phyloP scores from a whole-genome alignment of 2,113 vertebrate species.

The Mesoclemmys tuberculata region DNA sequence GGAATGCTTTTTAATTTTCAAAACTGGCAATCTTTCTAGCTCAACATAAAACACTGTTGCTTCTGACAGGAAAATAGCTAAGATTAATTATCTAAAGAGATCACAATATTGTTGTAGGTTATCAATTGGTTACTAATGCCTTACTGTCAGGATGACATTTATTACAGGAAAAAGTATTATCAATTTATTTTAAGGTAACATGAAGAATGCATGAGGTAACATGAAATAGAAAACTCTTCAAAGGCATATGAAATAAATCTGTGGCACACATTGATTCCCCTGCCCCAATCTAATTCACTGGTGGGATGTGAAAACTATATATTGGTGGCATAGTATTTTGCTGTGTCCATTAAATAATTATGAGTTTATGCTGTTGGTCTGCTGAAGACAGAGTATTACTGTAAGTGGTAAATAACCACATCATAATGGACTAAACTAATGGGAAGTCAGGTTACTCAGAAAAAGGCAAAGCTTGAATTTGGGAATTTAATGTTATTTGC shows the following conservation, averaged over 20 bases:
- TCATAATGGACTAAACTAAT: background rate
- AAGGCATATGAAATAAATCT: conserved; percentile 62
- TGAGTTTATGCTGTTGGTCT: background rate
- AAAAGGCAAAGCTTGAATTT: background rate
- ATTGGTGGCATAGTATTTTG: background rate
- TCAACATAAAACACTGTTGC: conserved; percentile 81
- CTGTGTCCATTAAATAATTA: background rate
- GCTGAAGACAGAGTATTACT: conserved; percentile 14
- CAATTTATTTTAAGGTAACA: conserved; percentile 70
- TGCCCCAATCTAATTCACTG: conserved; percentile 33
- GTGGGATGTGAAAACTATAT: conserved; percentile 14
- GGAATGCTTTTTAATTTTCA: conserved; percentile 94
- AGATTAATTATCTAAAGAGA: conserved; percentile 85
- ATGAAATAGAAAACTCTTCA: conserved; percentile 64
- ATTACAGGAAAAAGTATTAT: conserved; percentile 76
- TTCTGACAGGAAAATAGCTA: conserved; percentile 82
- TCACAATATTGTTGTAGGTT: conserved; percentile 84
- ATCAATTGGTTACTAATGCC: conserved; percentile 82
- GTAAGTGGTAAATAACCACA: background rate
- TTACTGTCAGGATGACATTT: conserved; percentile 80
- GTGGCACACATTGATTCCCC: conserved; percentile 32
- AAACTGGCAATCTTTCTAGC: conserved; percentile 90
- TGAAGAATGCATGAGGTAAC: conserved; percentile 56
- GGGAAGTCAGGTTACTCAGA: background rate
- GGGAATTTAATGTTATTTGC: background rate